These are phyloP conservation scores for Alethe diademata DNA, from an alignment of 2,113 vertebrate species.

Conservation along the genomic window DNA sequence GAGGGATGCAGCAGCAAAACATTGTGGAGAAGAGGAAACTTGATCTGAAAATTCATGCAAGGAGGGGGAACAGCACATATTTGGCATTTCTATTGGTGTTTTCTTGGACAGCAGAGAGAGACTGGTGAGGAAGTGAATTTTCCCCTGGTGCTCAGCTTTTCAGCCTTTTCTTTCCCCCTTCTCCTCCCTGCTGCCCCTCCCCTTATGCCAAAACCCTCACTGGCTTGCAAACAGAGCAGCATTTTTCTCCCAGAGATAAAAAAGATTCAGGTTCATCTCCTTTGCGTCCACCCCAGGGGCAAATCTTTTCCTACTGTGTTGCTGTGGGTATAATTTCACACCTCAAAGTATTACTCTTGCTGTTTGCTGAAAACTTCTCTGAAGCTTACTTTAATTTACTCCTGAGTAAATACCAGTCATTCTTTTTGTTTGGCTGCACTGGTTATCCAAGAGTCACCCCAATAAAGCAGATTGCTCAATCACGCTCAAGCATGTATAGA, in stretches of 20 bases:
- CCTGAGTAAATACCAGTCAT: background rate
- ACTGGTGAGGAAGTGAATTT: background rate
- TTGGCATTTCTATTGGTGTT: background rate
- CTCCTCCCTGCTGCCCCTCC: background rate
- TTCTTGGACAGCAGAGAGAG: background rate
- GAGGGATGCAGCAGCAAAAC: background rate
- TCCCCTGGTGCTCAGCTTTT: background rate
- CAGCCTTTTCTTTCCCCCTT: background rate
- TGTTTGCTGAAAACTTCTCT: background rate
- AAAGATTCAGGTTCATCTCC: background rate
- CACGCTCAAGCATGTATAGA: background rate
- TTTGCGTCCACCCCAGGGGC: background rate
- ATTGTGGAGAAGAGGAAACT: background rate
- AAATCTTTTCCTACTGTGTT: background rate
- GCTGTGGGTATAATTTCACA: background rate
- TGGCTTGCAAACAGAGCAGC: background rate
- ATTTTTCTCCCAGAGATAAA: background rate
- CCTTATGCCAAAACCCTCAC: background rate
- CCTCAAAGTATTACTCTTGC: background rate
- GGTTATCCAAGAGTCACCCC: background rate
- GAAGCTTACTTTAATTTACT: background rate
- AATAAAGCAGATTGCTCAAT: constrained; percentile 5
- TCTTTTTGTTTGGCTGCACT: background rate
- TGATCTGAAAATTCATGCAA: background rate
- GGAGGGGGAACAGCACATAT: background rate